Conservation (phyloP, 1,140 invertebrate species). For the Wiebesia pumilae region DNA sequence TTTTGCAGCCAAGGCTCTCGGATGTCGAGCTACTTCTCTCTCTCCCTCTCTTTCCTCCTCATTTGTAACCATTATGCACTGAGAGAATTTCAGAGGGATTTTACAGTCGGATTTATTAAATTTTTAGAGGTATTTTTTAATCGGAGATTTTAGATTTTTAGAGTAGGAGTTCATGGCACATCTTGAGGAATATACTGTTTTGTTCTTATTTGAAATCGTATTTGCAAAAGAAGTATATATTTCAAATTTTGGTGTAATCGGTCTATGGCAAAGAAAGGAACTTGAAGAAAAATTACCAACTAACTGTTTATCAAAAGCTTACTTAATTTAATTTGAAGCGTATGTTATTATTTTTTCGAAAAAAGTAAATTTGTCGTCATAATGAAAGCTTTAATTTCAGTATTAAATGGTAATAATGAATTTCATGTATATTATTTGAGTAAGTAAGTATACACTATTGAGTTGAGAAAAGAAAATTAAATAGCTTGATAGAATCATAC, state of each 20-base stretch:
- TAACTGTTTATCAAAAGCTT: background rate
- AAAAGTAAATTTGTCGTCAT: background rate
- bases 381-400: background rate
- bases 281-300: background rate
- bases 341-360: background rate
- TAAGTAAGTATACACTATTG: too few species aligned
- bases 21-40: background rate
- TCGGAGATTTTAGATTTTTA: conserved; percentile 2
- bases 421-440: too few species aligned
- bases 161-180: background rate
- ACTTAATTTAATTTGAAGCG: background rate
- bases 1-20: background rate
- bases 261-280: background rate
- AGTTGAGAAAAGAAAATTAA: too few species aligned
- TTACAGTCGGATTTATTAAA: conserved; percentile 22
- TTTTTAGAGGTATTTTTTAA: conserved; percentile 26
- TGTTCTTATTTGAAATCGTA: conserved; percentile 1
- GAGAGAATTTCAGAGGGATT: conserved; percentile 30
- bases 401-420: too few species aligned
- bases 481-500: too few species aligned
- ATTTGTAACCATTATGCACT: conserved; percentile 31
- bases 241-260: background rate
- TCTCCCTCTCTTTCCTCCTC: background rate
- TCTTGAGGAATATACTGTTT: conserved; percentile 4
- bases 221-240: background rate